A percentile compares a stretch with the other conserved stretches of the same genome.
phyloP scores from a whole-genome alignment of 2,888 invertebrate genomes.

The Lamproptera curius region DNA sequence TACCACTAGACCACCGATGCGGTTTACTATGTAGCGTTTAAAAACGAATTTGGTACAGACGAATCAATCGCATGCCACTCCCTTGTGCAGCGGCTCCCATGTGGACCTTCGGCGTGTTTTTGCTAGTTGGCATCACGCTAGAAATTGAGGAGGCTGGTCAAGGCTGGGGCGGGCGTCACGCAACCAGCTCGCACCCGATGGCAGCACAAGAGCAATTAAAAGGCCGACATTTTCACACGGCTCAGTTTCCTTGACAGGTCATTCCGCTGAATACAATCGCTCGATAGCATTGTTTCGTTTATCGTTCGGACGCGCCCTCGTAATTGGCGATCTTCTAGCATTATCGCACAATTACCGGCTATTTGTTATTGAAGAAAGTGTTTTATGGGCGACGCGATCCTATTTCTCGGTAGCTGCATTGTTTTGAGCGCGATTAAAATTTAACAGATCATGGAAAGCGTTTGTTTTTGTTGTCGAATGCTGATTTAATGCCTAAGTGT shows the following conservation, averaged over 20 bases:
- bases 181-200: constrained; percentile 23
- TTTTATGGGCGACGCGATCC: constrained; percentile 1
- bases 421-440: neutral
- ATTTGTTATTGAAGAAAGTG: constrained; percentile 12
- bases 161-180: constrained; percentile 29
- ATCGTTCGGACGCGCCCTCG: constrained; percentile 16
- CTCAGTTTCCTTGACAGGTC: constrained; percentile 20
- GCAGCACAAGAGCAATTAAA: constrained; percentile 17
- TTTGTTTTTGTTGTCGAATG: neutral
- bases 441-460: neutral
- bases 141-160: constrained; percentile 27
- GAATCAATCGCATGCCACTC: neutral
- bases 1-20: too few relatives aligned
- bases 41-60: too few relatives aligned
- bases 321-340: constrained; percentile 1
- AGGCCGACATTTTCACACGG: constrained; percentile 21
- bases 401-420: constrained; percentile 1
- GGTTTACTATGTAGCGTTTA: too few relatives aligned
- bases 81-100: neutral
- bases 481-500: too few relatives aligned
- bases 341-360: constrained; percentile 8
- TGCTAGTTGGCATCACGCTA: constrained; percentile 29
- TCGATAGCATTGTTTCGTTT: constrained; percentile 15
- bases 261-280: constrained; percentile 12
- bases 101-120: constrained; percentile 16